Percentiles rank a stretch among this genome's conserved stretches.
Evolutionary conservation across 2,113 vertebrate genomes (phyloP).

Genomic region (Rhinogobius similis): DNA sequence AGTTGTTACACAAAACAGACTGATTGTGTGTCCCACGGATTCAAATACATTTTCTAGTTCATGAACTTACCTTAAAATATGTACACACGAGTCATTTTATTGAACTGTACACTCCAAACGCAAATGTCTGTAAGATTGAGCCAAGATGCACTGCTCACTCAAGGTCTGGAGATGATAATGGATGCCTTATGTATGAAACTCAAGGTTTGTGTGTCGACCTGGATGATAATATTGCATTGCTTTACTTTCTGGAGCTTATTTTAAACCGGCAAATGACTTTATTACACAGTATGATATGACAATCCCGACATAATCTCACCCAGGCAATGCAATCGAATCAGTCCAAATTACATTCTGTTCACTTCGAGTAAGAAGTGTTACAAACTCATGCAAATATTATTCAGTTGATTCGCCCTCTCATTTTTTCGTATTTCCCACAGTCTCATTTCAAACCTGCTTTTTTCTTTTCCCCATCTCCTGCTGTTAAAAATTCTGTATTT

Average conservation of each 20-base stretch:
- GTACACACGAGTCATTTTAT: too few species aligned
- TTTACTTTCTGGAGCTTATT: too few species aligned
- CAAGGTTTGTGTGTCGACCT: too few species aligned
- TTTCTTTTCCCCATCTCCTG: background rate
- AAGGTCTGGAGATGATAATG: too few species aligned
- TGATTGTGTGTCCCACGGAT: background rate
- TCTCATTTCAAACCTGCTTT: conserved; percentile 5
- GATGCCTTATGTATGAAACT: too few species aligned
- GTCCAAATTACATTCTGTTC: too few species aligned
- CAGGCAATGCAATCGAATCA: background rate
- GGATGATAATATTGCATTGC: too few species aligned
- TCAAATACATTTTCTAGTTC: background rate
- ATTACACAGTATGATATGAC: background rate
- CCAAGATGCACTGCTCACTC: too few species aligned
- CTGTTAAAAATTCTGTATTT: conserved; percentile 13
- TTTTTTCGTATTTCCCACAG: background rate
- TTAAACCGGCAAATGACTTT: background rate
- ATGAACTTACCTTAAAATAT: background rate
- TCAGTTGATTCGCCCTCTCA: background rate
- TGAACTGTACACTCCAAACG: background rate
- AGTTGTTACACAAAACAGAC: too few species aligned
- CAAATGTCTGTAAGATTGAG: background rate
- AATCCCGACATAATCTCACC: background rate
- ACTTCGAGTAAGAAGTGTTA: background rate
- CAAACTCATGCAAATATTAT: background rate